These are phyloP conservation scores for Dysmachus trigonus DNA, from an alignment of 2,888 invertebrate species.

Conservation along the genomic window DNA sequence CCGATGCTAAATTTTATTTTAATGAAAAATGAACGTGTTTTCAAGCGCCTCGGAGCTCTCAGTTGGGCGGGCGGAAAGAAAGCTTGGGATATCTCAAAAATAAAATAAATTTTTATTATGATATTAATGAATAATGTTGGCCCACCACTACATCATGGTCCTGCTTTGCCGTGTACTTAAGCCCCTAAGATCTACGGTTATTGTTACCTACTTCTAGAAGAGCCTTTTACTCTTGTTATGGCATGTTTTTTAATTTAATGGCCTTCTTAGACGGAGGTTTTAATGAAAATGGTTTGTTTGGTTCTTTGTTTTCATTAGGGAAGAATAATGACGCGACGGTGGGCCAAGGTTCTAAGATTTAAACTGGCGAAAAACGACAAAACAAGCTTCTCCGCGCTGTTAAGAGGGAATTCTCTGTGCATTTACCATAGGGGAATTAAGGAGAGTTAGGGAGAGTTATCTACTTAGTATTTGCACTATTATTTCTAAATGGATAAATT, in stretches of 20 bases:
- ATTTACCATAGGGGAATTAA: too few species aligned
- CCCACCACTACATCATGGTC: slow-evolving; percentile 41
- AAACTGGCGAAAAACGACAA: not conserved
- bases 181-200: slow-evolving; percentile 44
- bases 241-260: slow-evolving; percentile 51
- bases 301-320: slow-evolving; percentile 49
- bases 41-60: not conserved
- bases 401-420: not conserved
- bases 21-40: slow-evolving; percentile 12
- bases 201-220: slow-evolving; percentile 43
- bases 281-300: slow-evolving; percentile 47
- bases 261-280: slow-evolving; percentile 46
- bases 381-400: not conserved
- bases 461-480: not conserved
- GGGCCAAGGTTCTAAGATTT: not conserved
- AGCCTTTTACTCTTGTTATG: slow-evolving; percentile 49
- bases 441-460: not conserved
- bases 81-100: slow-evolving; percentile 43
- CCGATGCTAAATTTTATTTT: slow-evolving; percentile 16
- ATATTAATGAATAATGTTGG: slow-evolving; percentile 49
- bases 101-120: slow-evolving; percentile 50
- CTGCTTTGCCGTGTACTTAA: slow-evolving; percentile 11
- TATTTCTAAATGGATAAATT: not conserved
- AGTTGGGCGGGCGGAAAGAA: not conserved
- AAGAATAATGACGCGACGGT: slow-evolving; percentile 35